Evolutionary conservation across 2,888 invertebrate genomes (phyloP), one percentile per base, ranked within the genome.

Genomic region (Chrysolina haemoptera): DNA sequence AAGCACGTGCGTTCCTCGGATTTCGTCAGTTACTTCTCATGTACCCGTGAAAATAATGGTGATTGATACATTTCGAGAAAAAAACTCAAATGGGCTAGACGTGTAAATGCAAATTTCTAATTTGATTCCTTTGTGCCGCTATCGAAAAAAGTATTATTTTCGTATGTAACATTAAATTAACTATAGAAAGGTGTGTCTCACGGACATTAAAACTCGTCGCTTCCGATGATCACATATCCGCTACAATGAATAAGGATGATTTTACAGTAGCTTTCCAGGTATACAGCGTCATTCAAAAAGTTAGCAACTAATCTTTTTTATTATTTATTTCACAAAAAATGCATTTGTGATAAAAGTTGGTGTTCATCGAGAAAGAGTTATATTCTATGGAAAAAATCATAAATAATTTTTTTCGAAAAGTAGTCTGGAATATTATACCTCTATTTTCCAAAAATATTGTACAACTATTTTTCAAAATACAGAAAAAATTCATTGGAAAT

Each of bases 111-210:
- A 70, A 78, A 78, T 78, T 75, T 71, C 64, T 71, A 75, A 75
- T 75, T 71, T 68, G 50, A 63, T 67, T 71, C 62, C 27, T 59
- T 35, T 55, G 64, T 71, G 59, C 40, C 62, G 64, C 53, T 68
- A 74, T 74, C 70, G 70, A 70, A 74, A 70, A 70, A 22, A 53
- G 43, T 55, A 67, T 68, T 66, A 64, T 63, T 68, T 71, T 35
- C 69, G 66, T 71, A 27, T 50, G 74, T 55, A 72, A 76, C 76
- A 77, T 79, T 79, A 76, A 71, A 75, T 76, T 48, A 77, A 79
- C 76, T 63, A 73, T 66, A 70, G 74, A 76, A 79, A 77, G 77
- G 77, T 77, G 79, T 79, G 77, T 68, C 77, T 69, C 71, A 62
- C 35, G 41, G 70, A 70, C 73, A 75, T 75, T 75, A 78, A 76